These are phyloP conservation scores for Clarias fuscus DNA, from an alignment of 2,797 vertebrate species.

Conservation along the genomic window DNA sequence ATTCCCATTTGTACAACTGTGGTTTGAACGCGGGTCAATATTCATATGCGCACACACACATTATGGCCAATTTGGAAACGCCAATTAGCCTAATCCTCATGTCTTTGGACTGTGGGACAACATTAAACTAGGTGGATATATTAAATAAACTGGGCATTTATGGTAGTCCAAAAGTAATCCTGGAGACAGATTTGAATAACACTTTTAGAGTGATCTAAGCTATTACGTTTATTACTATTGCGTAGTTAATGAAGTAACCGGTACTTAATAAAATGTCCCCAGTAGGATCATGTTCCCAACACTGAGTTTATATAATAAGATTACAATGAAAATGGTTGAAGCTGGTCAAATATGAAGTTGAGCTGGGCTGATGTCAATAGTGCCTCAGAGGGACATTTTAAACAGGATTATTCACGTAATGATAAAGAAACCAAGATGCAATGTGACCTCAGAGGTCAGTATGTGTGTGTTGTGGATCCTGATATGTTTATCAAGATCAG, in stretches of 20 bases:
- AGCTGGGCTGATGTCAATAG: background rate
- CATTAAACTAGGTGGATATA: background rate
- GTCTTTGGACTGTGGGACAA: background rate
- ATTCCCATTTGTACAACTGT: too few species aligned
- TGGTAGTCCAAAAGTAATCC: background rate
- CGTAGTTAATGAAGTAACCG: background rate
- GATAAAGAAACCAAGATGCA: background rate
- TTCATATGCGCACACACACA: too few species aligned
- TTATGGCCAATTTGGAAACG: too few species aligned
- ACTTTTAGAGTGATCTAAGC: background rate
- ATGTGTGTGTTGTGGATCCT: background rate
- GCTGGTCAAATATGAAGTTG: background rate
- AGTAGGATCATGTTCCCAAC: background rate
- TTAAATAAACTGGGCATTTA: background rate
- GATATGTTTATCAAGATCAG: background rate
- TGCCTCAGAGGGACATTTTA: background rate
- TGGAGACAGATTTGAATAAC: background rate
- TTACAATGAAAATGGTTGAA: background rate
- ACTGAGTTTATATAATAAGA: background rate
- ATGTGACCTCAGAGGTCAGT: background rate
- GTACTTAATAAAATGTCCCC: background rate
- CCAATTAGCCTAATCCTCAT: too few species aligned
- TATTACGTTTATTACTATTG: background rate
- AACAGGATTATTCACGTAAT: constrained; percentile 13
- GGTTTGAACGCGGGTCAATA: too few species aligned